Conservation (phyloP, 1,140 invertebrate genomes). For the Asbolus verrucosus region DNA sequence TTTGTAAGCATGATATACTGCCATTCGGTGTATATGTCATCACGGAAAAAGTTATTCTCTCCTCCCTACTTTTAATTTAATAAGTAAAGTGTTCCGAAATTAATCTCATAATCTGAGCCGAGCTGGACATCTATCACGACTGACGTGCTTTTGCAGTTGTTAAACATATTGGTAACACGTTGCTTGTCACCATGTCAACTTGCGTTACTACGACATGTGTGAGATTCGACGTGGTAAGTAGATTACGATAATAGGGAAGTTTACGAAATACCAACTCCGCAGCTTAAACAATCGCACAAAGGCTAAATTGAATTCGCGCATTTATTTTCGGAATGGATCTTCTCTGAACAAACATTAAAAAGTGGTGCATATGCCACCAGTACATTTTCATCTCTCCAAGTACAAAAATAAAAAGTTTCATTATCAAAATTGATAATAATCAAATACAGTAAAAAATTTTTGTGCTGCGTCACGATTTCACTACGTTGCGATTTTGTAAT, state of each 20-base stretch:
- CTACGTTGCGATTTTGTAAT: too few species aligned
- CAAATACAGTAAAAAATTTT: too few species aligned
- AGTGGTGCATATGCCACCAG: too few species aligned
- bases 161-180: constrained; percentile 53
- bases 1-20: neutral
- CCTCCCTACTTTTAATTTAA: constrained; percentile 51
- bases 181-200: constrained; percentile 51
- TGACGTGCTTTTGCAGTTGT: constrained; percentile 52
- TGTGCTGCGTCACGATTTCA: too few species aligned
- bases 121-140: constrained; percentile 50
- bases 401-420: too few species aligned
- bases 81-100: constrained; percentile 55
- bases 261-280: neutral
- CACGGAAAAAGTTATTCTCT: neutral
- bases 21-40: constrained; percentile 1
- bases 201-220: constrained; percentile 42
- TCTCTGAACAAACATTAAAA: too few species aligned
- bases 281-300: neutral
- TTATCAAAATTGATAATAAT: too few species aligned
- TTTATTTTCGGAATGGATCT: too few species aligned
- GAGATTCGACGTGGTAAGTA: constrained; percentile 48
- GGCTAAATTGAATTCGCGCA: too few species aligned
- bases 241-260: constrained; percentile 50
- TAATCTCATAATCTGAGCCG: constrained; percentile 50
- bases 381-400: too few species aligned